Percentiles rank a stretch among this genome's conserved stretches.
phyloP scores from a whole-genome alignment of 2,113 vertebrate genomes.

The Peucedramus taeniatus region DNA sequence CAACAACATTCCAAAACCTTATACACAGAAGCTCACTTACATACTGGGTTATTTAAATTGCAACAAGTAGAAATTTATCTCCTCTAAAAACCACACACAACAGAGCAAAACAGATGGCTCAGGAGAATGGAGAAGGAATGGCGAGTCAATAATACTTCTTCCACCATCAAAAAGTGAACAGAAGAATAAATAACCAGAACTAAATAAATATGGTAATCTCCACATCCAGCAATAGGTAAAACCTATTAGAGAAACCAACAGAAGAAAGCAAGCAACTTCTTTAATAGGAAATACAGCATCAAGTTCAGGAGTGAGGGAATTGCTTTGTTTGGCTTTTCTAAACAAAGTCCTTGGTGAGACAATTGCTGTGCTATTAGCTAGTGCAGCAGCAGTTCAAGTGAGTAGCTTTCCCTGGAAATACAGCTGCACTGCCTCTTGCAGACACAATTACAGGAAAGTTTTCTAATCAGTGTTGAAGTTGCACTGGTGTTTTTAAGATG shows the following conservation, averaged over 20 bases:
- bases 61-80: neutral
- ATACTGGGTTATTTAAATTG: neutral
- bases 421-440: neutral
- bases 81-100: neutral
- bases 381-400: neutral
- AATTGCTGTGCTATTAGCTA: neutral
- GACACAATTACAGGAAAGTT: neutral
- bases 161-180: neutral
- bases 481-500: neutral
- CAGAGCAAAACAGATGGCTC: neutral
- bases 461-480: neutral
- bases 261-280: neutral
- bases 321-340: neutral
- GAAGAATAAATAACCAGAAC: neutral
- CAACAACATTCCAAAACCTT: neutral
- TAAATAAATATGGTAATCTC: neutral
- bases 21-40: neutral
- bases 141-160: neutral
- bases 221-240: neutral
- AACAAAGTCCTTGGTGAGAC: neutral
- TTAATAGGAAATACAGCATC: neutral
- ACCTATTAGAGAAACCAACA: neutral
- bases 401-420: neutral
- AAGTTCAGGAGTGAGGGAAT: neutral
- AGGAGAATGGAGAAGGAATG: neutral